phyloP scores from a whole-genome alignment of 2,888 invertebrate species.

The Ectemnius lituratus region DNA sequence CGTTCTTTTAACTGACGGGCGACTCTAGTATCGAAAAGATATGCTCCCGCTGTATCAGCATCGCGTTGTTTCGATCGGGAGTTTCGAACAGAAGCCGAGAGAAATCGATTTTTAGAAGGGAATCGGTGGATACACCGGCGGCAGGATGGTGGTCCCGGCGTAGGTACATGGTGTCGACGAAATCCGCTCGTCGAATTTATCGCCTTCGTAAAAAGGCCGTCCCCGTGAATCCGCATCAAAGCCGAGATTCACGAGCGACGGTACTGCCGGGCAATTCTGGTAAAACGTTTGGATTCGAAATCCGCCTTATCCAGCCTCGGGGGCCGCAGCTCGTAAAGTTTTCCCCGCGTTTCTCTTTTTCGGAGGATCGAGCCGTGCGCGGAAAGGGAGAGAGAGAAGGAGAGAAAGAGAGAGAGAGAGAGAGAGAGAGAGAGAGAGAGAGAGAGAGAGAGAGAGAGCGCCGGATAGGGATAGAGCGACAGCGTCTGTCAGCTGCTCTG shows the following conservation, averaged over 20 bases:
- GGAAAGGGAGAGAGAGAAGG: slow-evolving; percentile 1
- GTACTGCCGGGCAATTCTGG: slow-evolving; percentile 55
- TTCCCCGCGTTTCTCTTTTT: slow-evolving; percentile 40
- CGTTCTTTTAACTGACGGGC: neutral
- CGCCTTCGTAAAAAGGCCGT: slow-evolving; percentile 57
- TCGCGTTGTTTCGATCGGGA: neutral
- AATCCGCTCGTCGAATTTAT: slow-evolving; percentile 59
- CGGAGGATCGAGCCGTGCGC: slow-evolving; percentile 35
- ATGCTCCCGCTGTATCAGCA: no score
- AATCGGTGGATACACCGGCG: neutral
- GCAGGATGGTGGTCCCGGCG: neutral
- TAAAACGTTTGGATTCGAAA: slow-evolving; percentile 58
- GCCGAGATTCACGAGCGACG: slow-evolving; percentile 60
- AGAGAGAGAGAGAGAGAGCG: slow-evolving; percentile 1
- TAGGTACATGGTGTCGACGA: slow-evolving; percentile 38
- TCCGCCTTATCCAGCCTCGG: slow-evolving; percentile 55
- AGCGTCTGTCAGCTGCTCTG: slow-evolving; percentile 22
- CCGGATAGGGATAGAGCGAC: no score
- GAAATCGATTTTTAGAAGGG: neutral
- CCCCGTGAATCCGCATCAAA: slow-evolving; percentile 60
- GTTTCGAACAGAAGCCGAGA: neutral
- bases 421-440: no score
- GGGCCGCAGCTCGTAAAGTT: slow-evolving; percentile 48
- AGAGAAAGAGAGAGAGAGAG: slow-evolving; percentile 15
- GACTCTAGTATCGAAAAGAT: neutral